Base-by-base conservation (phyloP, 2,888 invertebrate species). In the Eurois occulta region DNA sequence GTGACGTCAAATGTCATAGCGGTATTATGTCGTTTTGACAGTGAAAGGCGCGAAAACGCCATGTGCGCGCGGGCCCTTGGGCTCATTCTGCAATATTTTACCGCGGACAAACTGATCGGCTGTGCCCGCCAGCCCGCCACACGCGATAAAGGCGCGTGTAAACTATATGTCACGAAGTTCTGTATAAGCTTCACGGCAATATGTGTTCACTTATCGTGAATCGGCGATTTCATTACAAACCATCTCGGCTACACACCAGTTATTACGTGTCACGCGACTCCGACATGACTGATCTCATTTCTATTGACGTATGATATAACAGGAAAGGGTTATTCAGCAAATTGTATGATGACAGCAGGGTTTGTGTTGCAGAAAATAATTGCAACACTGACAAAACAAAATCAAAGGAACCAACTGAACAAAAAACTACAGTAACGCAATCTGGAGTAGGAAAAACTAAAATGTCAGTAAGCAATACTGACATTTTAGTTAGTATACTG, bases 161-260 rank as follows among this genome's bases (percentile, higher is more conserved):
- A 86, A 73, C 84, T 84, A 77, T 84, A 84, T 60, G 81, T 86
- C 85, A 85, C 87, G 84, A 86, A 86, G 75, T 62, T 75, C 62
- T 52, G 62, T 79, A 71, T 32, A 76, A 69, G 72, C 80, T 80
- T 71, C 77, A 86, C 72, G 66, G 77, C 66, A 72, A 72, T 72
- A 79, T 72, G 41, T 73, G 69, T 66, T 75, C 69, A 75, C 74
- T 83, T 80, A 84, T 77, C 74, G 84, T 74, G 80, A 77, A 86
- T 84, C 64, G 69, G 72, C 77, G 72, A 84, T 86, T 84, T 84
- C 74, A 74, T 86, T 84, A 83, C 75, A 83, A 86, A 80, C 74
- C 66, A 78, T 86, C 70, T 75, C 74, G 62, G 16, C 67, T 76
- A 67, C 60, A 76, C 80, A 69, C 66, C 71, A 70, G 71, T 75